phyloP scores from a whole-genome alignment of 2,888 invertebrate genomes.

The Copidosoma aretas region DNA sequence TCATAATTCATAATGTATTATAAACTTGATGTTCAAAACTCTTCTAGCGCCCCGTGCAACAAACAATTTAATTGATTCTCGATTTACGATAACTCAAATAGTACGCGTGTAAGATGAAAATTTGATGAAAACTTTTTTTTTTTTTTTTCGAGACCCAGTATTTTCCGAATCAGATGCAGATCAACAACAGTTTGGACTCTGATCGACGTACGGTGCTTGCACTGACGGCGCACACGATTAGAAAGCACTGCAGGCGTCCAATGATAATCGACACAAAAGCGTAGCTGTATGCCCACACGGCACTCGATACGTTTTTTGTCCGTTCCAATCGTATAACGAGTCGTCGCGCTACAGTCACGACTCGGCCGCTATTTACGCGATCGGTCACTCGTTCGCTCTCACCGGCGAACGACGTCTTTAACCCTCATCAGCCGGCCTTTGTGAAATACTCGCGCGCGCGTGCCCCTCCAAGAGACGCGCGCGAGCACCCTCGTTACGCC shows the following conservation, averaged over 20 bases:
- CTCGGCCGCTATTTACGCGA: constrained; percentile 9
- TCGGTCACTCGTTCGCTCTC: constrained; percentile 14
- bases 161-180: too few species aligned
- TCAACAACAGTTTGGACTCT: too few species aligned
- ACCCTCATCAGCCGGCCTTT: constrained; percentile 25
- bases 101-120: too few species aligned
- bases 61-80: too few species aligned
- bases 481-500: constrained; percentile 15
- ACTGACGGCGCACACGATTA: constrained; percentile 1
- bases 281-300: not conserved
- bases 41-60: too few species aligned
- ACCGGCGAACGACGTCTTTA: constrained; percentile 16
- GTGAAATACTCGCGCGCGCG: not conserved
- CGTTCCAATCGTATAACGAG: not conserved
- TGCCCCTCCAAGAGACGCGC: not conserved
- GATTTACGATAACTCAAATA: too few species aligned
- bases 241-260: constrained; percentile 14
- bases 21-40: too few species aligned
- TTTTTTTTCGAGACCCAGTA: too few species aligned
- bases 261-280: constrained; percentile 1
- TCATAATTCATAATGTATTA: too few species aligned
- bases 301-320: not conserved
- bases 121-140: too few species aligned
- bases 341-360: not conserved
- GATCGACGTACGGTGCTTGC: too few species aligned